These are phyloP conservation scores for Chinchilla lanigera DNA, from an alignment of 2,113 vertebrate species.

Conservation along the genomic window DNA sequence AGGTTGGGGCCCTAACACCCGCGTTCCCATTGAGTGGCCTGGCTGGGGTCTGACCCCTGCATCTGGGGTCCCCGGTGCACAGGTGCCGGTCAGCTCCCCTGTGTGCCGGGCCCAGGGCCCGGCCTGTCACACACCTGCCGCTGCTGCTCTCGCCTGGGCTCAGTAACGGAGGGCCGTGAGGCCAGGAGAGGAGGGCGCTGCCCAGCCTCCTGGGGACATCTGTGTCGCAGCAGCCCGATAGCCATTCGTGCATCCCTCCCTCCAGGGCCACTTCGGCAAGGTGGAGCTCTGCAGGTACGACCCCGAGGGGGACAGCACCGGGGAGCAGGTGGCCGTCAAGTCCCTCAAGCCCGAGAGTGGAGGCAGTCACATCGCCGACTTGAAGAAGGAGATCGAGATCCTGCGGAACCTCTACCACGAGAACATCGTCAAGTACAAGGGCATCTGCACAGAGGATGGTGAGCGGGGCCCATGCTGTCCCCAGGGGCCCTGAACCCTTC, in stretches of 20 bases:
- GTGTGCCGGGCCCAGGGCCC: no score
- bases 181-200: background rate
- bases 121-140: background rate
- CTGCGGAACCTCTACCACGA: slow-evolving; percentile 96
- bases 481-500: no score
- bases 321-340: slow-evolving; percentile 98
- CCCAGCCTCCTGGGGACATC: background rate
- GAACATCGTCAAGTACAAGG: slow-evolving; percentile 99
- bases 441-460: slow-evolving; percentile 98
- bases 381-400: slow-evolving; percentile 96
- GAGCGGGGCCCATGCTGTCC: background rate
- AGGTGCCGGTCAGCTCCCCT: background rate
- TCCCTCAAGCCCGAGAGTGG: slow-evolving; percentile 95
- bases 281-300: slow-evolving; percentile 98
- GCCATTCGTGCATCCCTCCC: background rate
- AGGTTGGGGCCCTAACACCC: background rate
- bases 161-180: no score
- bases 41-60: background rate
- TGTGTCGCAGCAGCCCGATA: background rate
- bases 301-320: slow-evolving; percentile 95
- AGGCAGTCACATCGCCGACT: slow-evolving; percentile 94
- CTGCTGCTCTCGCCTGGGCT: background rate
- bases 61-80: background rate
- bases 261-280: slow-evolving; percentile 97
- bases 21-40: background rate